Percentiles rank a stretch among this genome's conserved stretches.
These are phyloP conservation scores for Crotalus horridus DNA, from an alignment of 2,113 vertebrate species.

Conservation along the genomic window DNA sequence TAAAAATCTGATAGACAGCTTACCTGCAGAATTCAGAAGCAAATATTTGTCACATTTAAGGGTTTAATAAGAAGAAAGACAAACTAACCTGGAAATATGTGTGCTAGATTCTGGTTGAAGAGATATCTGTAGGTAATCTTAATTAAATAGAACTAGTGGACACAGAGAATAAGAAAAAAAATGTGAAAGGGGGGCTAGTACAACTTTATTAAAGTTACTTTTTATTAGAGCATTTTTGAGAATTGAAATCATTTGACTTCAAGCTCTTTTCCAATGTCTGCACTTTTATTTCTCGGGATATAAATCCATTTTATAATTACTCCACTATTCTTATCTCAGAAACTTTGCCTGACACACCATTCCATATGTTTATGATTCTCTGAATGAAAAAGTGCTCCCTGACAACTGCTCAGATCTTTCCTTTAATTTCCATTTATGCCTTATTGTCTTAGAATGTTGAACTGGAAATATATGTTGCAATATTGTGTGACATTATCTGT, in stretches of 20 bases:
- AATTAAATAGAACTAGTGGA: slow-evolving; percentile 38
- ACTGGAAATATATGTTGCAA: slow-evolving; percentile 80
- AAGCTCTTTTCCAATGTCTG: slow-evolving; percentile 64
- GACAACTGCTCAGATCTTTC: slow-evolving; percentile 73
- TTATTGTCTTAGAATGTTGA: slow-evolving; percentile 79
- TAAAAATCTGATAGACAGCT: not conserved
- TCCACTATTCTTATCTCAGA: slow-evolving; percentile 69
- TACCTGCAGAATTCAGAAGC: not conserved
- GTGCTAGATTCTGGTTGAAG: not conserved
- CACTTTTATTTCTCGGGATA: slow-evolving; percentile 63
- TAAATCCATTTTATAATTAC: slow-evolving; percentile 79
- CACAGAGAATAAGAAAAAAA: slow-evolving; percentile 46
- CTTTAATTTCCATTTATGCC: slow-evolving; percentile 81
- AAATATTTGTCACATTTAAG: not conserved
- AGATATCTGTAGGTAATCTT: slow-evolving; percentile 8
- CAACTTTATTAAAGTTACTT: slow-evolving; percentile 46
- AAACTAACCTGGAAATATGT: not conserved
- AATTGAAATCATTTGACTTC: slow-evolving; percentile 66
- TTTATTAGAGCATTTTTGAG: slow-evolving; percentile 56
- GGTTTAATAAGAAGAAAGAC: too few relatives aligned
- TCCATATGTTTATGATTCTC: slow-evolving; percentile 80
- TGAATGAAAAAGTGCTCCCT: slow-evolving; percentile 77
- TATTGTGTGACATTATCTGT: slow-evolving; percentile 81
- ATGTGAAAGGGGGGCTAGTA: slow-evolving; percentile 32
- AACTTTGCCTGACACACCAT: slow-evolving; percentile 77